Evolutionary conservation across 2,888 invertebrate genomes (phyloP), one percentile per base, ranked within the genome.

Genomic region (Cotesia congregata): DNA sequence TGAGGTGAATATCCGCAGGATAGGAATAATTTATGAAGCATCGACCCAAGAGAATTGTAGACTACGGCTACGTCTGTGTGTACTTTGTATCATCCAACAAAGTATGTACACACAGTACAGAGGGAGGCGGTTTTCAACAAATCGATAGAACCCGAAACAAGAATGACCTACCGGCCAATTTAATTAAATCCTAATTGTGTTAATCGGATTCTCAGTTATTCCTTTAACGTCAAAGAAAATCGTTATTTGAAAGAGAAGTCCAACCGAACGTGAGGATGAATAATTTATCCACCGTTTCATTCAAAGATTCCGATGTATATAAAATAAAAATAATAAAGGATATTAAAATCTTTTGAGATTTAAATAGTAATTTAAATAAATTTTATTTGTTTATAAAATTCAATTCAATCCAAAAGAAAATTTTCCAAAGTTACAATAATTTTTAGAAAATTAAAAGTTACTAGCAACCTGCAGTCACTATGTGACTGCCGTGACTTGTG

Each of bases 131-230:
- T 62, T 65, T 65, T 65, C 30, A 65, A 30, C 62, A 67, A 73
- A 67, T 73, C 41, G 60, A 72, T 64, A 40, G 30, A 41, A 40
- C 41, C 12, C 59, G 2, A 39, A 20, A 74, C 71, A 15, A 71
- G 38, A 17, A 6, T 72, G 39, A 39, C 50, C 69, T 68, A 75
- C 59, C 65, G 7, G 41, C 17, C 17, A n/a, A 30, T 68, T 62
- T 76, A 72, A 76, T 76, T 71, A n/a, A 76, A 67, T 72, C 39
- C 67, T 5, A 30, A 76, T 76, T 50, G 39, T 67, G 74, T 60
- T 74, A 68, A 68, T 74, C 68, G 61, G 68, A 74, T 74, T 67
- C 61, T 17, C 15, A 50, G 64, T 65, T 17, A 73, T 73, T 76
- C 59, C 60, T 41, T 41, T 20, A 38, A 70, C 70, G 60, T 72